Percentiles rank a stretch among this genome's conserved stretches.
phyloP scores from a whole-genome alignment of 2,888 invertebrate genomes.

The Slavum lentiscoides region DNA sequence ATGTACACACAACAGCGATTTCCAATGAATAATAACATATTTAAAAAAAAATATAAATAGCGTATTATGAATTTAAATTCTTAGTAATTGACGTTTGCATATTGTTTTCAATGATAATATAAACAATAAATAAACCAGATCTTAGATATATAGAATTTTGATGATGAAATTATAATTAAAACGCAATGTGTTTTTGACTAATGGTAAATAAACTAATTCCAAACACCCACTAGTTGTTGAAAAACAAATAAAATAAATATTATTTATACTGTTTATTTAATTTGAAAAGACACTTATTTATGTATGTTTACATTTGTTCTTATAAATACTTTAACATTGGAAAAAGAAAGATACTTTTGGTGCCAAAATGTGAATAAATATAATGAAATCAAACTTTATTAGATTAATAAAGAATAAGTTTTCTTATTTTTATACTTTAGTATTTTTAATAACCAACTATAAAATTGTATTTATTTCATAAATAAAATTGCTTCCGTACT shows the following conservation, averaged over 20 bases:
- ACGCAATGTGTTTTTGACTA: slow-evolving; percentile 24
- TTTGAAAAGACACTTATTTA: background rate
- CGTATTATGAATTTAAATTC: slow-evolving; percentile 19
- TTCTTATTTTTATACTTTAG: no score
- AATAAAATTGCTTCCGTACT: background rate
- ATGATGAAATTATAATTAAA: slow-evolving; percentile 1
- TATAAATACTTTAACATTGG: background rate
- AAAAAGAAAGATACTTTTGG: background rate
- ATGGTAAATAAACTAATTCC: slow-evolving; percentile 26
- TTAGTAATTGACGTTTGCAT: slow-evolving; percentile 24
- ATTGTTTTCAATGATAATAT: slow-evolving; percentile 19
- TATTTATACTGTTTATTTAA: slow-evolving; percentile 6
- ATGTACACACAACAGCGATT: background rate
- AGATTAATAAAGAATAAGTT: no score
- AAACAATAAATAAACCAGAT: slow-evolving; percentile 29
- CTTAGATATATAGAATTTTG: slow-evolving; percentile 9
- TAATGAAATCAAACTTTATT: background rate
- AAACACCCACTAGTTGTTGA: slow-evolving; percentile 6
- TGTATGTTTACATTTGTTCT: slow-evolving; percentile 17
- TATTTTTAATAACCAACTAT: no score
- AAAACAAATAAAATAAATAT: slow-evolving; percentile 31
- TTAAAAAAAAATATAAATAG: slow-evolving; percentile 15
- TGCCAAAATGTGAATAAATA: slow-evolving; percentile 8
- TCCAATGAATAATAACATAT: slow-evolving; percentile 9
- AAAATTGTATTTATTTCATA: background rate